These are phyloP conservation scores for Papilio gigon DNA, from an alignment of 2,888 invertebrate species.

Conservation along the genomic window DNA sequence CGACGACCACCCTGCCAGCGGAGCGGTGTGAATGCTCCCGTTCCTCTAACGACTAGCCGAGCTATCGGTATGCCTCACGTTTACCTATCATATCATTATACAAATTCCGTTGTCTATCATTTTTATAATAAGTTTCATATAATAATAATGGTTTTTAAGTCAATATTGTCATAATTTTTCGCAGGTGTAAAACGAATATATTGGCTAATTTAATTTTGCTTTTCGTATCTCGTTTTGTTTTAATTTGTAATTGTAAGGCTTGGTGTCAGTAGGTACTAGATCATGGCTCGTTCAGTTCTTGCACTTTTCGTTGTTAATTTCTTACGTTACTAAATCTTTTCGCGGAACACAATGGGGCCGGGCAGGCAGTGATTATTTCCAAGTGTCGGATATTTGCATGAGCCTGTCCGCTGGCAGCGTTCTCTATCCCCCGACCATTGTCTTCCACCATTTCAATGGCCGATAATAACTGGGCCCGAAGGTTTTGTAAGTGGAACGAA, in stretches of 20 bases:
- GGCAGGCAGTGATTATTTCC: constrained; percentile 63
- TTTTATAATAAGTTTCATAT: too few relatives aligned
- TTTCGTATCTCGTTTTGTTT: background rate
- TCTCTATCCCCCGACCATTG: constrained; percentile 73
- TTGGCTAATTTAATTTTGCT: background rate
- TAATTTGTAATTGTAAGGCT: constrained; percentile 9
- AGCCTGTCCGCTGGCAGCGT: constrained; percentile 60
- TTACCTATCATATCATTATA: too few relatives aligned
- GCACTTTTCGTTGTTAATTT: constrained; percentile 47
- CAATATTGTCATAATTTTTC: too few relatives aligned
- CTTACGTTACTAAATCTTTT: constrained; percentile 62
- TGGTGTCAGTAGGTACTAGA: constrained; percentile 18
- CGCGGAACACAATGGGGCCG: constrained; percentile 62
- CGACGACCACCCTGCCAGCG: constrained; percentile 68
- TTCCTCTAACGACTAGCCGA: constrained; percentile 8
- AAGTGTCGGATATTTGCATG: constrained; percentile 70
- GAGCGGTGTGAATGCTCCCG: constrained; percentile 48
- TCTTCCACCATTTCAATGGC: constrained; percentile 71
- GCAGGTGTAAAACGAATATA: too few relatives aligned
- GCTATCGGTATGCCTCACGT: background rate
- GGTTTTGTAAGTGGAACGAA: constrained; percentile 73
- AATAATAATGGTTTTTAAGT: too few relatives aligned
- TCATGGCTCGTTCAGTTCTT: constrained; percentile 45
- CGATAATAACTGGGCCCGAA: constrained; percentile 67
- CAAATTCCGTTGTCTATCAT: too few relatives aligned